Evolutionary conservation across 1,140 invertebrate species (phyloP), one percentile per base, ranked within the genome.

Genomic region (Drosophila nigromelanica): DNA sequence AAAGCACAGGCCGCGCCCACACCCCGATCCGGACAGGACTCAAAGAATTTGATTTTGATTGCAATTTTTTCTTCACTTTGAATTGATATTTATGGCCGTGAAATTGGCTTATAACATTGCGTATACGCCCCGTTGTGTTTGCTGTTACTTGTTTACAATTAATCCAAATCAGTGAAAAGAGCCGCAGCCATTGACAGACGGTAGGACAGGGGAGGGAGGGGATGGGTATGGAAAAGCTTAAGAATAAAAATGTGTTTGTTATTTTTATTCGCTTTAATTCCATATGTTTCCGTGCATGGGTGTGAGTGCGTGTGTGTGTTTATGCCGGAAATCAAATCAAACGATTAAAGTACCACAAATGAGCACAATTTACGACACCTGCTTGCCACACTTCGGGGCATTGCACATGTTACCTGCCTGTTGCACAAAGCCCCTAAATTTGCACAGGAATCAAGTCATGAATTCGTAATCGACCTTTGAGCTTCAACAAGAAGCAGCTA

Each of bases 101-200:
- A 82, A 82, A 87, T 86, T 73, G 75, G 83, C 78, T 87, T 86
- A 86, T 73, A 69, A 68, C 62, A 74, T 86, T 86, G 51, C 43
- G 76, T 64, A 75, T 66, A 56, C 37, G 50, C 27, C 40, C 12
- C 59, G 30, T 30, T 21, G 50, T 15, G 6, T 18, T 35, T 14
- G 18, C 15, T 42, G 6, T 30, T 47, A 42, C 40, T 52, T 64
- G 72, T 69, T 68, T 73, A 63, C 54, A 70, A 54, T 52, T 55
- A 73, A 47, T 21, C 62, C 11, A 35, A 37, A 66, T 60, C 30
- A 47, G 30, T 7, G 8, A 3, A 10, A 62, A 42, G 27, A 24
- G 21, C 21, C 2, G 2, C 21, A 24, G 21, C 21, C 21, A 24
- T 24, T 24, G 21, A 24, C 21, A 4, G 21, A 24, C 56, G 48